Conservation (phyloP, 2,113 vertebrate species). For the Archocentrus centrarchus region DNA sequence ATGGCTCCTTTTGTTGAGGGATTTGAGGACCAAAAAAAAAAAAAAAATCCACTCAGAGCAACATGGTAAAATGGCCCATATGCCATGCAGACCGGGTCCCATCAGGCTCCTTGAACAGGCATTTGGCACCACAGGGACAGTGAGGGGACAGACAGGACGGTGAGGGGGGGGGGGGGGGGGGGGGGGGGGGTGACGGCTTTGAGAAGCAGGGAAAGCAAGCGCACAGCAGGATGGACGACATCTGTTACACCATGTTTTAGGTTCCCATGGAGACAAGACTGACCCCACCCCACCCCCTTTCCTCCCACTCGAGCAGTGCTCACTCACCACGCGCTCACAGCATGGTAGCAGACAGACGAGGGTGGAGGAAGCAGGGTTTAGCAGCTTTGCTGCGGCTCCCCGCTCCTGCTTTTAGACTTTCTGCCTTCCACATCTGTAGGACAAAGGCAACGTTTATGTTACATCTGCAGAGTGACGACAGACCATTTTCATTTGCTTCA, state of each 20-base stretch:
- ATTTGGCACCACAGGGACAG: constrained; percentile 46
- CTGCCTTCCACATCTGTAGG: constrained; percentile 99
- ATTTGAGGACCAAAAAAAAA: background rate
- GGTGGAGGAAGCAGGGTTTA: constrained; percentile 84
- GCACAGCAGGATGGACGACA: constrained; percentile 71
- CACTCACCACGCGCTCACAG: constrained; percentile 96
- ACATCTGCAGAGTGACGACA: constrained; percentile 69
- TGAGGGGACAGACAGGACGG: constrained; percentile 23
- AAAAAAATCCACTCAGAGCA: background rate
- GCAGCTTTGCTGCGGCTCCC: constrained; percentile 93
- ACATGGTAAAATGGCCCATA: constrained; percentile 44
- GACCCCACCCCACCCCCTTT: constrained; percentile 29
- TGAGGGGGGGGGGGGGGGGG: background rate
- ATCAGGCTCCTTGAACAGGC: constrained; percentile 41
- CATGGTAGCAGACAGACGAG: constrained; percentile 81
- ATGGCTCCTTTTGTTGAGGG: constrained; percentile 7
- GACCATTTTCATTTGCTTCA: constrained; percentile 17
- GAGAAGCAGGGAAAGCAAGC: constrained; percentile 56
- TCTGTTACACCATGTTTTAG: constrained; percentile 73
- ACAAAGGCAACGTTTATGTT: constrained; percentile 92
- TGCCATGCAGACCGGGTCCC: constrained; percentile 63
- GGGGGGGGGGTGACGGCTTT: constrained; percentile 14
- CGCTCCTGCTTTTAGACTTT: constrained; percentile 97
- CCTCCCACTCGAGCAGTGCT: constrained; percentile 78
- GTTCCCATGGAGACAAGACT: constrained; percentile 71